These are phyloP conservation scores for Drosophila ustulata DNA, from an alignment of 2,888 invertebrate species.

Conservation along the genomic window DNA sequence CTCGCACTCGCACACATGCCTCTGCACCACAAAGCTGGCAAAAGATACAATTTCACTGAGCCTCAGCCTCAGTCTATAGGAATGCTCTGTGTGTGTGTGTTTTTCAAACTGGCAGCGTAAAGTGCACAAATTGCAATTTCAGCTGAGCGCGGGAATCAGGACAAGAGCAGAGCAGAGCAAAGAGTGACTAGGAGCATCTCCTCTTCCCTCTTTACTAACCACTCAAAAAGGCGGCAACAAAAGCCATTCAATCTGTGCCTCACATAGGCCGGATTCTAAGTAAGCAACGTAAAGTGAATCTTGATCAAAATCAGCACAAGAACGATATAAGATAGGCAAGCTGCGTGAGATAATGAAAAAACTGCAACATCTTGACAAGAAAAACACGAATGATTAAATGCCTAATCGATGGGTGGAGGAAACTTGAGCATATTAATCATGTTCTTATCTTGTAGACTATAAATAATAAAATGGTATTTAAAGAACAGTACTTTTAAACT, in stretches of 20 bases:
- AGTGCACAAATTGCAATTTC: conserved; percentile 76
- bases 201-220: background rate
- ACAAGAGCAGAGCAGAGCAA: conserved; percentile 42
- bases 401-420: too few species aligned
- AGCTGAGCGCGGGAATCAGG: conserved; percentile 69
- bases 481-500: too few species aligned
- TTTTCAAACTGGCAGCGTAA: conserved; percentile 60
- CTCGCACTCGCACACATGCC: conserved; percentile 22
- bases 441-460: too few species aligned
- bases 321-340: background rate
- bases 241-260: conserved; percentile 21
- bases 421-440: too few species aligned
- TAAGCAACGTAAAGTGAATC: conserved; percentile 8
- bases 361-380: background rate
- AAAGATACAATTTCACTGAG: conserved; percentile 66
- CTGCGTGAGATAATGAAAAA: background rate
- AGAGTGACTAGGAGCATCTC: background rate
- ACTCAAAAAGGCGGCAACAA: conserved; percentile 1
- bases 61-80: conserved; percentile 25
- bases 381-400: background rate
- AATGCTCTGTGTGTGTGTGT: conserved; percentile 14
- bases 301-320: conserved; percentile 4
- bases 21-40: conserved; percentile 50
- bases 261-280: conserved; percentile 2
- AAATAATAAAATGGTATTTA: too few species aligned